Evolutionary conservation across 1,140 invertebrate species (phyloP), one percentile per base, ranked within the genome.

Genomic region (Trichonephila clavata): DNA sequence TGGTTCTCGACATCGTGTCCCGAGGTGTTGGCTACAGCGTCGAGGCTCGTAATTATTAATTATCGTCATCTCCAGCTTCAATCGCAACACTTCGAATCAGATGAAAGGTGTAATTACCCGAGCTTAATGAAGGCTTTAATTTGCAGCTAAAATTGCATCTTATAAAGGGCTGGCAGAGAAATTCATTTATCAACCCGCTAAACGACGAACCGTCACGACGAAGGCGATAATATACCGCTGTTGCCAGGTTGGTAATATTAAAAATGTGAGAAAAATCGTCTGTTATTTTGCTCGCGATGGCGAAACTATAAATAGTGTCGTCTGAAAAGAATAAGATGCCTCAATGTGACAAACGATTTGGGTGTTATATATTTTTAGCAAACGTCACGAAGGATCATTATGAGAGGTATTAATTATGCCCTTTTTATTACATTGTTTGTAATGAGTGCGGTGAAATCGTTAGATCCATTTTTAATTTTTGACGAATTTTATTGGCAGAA

Each of bases 101-200:
- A 83, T 27, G 81, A 83, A 83, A 43, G 39, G 21, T 83, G 81
- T 83, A 83, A 83, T 83, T 83, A 83, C n/a, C 81, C 7, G 8
- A 39, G 20, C 39, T 83, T 83, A 59, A 83, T 83, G 8, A n/a
- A 24, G 24, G 43, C 43, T 50, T 20, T 83, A 83, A 83, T 83
- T 83, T 50, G 39, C n/a, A 8, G 10, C 50, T 24, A n/a, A 83
- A 43, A 83, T 83, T 50, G 50, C 16, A 57, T 10, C 81, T 21
- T 39, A 83, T 83, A 83, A 83, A 57, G 39, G 21, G 32, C 16
- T 50, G 81, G 21, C 39, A 20, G 21, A 21, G n/a, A 20, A 39
- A 4, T 7, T 50, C 39, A 14, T 83, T 83, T 27, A 83, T 50
- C 81, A 83, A 20, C 2, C 21, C 81, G 24, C 21, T 83, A 83